Percentiles rank a stretch among this genome's conserved stretches.
Conservation (phyloP, 1,140 invertebrate species). For the Penaeus indicus region DNA sequence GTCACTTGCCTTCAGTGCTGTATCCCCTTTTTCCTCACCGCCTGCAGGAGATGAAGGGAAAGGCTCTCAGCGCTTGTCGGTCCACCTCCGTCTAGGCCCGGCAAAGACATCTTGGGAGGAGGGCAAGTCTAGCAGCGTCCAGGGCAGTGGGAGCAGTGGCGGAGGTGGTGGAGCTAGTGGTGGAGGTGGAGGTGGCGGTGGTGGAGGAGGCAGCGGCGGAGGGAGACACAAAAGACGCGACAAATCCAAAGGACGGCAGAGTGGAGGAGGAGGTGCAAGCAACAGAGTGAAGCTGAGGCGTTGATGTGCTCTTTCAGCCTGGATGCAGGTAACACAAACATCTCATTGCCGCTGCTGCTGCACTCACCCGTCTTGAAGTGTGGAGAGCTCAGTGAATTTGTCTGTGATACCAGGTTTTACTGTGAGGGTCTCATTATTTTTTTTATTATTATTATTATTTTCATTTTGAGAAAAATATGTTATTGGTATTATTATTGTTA, state of each 20-base stretch:
- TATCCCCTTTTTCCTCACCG: neutral
- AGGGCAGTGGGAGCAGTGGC: neutral
- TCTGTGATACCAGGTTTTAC: no score
- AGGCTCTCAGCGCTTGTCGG: conserved; percentile 48
- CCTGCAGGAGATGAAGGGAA: conserved; percentile 40
- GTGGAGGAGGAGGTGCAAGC: conserved; percentile 34
- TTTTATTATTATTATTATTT: no score
- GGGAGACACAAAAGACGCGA: conserved; percentile 46
- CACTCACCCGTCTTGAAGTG: conserved; percentile 36
- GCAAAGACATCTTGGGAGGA: conserved; percentile 41
- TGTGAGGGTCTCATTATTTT: no score
- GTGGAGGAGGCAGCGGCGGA: conserved; percentile 27
- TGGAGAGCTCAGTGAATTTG: conserved; percentile 17
- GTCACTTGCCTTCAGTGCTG: no score
- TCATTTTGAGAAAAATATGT: no score
- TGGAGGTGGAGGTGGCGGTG: neutral
- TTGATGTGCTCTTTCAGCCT: conserved; percentile 33
- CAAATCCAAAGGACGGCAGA: conserved; percentile 44
- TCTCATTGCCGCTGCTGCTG: conserved; percentile 42
- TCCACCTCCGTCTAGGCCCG: conserved; percentile 50
- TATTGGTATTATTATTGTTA: no score
- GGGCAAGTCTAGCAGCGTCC: conserved; percentile 18
- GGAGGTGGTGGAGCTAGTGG: conserved; percentile 9
- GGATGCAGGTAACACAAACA: conserved; percentile 56
- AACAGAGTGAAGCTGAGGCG: conserved; percentile 49